These are phyloP conservation scores for Vidua chalybeata DNA, from an alignment of 2,113 vertebrate species.

Conservation along the genomic window DNA sequence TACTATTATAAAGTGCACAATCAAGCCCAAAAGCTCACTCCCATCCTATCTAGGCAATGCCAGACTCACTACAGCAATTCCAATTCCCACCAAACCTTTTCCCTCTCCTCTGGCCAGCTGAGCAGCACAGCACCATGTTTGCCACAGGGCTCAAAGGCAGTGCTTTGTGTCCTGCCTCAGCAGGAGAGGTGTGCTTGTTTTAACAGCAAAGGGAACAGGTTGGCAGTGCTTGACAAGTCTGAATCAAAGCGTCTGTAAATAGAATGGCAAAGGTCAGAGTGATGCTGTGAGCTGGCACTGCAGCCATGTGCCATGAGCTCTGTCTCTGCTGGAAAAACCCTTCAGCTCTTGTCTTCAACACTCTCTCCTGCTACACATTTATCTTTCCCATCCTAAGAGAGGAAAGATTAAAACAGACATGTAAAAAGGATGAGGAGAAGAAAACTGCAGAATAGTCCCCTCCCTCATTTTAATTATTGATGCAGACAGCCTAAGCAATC, in stretches of 20 bases:
- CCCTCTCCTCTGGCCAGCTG: not conserved
- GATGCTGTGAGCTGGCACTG: slow-evolving; percentile 5
- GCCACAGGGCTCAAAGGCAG: not conserved
- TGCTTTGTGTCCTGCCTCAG: not conserved
- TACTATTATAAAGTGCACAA: not conserved
- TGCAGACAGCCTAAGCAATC: slow-evolving; percentile 65
- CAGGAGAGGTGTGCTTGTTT: not conserved
- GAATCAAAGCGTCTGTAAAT: slow-evolving; percentile 1
- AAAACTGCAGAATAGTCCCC: not conserved
- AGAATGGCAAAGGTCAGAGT: slow-evolving; percentile 1
- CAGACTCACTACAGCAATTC: not conserved
- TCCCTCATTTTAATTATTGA: slow-evolving; percentile 67
- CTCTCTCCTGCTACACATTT: not conserved
- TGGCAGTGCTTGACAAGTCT: not conserved
- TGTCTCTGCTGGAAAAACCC: not conserved
- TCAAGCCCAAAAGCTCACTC: not conserved
- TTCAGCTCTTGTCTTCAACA: not conserved
- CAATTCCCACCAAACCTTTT: not conserved
- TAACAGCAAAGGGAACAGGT: not conserved
- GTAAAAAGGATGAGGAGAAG: not conserved
- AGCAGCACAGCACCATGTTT: not conserved
- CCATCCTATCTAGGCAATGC: not conserved
- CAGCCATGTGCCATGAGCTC: not conserved
- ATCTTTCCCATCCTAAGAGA: not conserved
- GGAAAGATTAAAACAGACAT: not conserved